Evolutionary conservation across 2,113 vertebrate species (phyloP).

Genomic region (rat (Rattus norvegicus)): DNA sequence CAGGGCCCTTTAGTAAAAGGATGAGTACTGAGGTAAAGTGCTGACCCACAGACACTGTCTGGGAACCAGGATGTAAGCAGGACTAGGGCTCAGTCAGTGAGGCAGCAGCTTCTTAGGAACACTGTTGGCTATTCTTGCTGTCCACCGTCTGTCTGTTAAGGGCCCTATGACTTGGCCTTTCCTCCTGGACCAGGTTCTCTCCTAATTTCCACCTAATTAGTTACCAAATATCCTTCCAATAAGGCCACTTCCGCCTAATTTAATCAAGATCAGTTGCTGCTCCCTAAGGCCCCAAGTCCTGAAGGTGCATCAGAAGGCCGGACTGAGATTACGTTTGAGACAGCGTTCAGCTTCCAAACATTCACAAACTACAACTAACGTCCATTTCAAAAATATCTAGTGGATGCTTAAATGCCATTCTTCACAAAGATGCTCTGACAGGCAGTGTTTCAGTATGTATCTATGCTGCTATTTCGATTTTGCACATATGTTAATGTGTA

Average conservation of each 20-base stretch:
- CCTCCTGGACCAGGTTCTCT: not conserved
- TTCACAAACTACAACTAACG: not conserved
- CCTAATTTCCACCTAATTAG: not conserved
- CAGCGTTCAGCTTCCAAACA: constrained; percentile 31
- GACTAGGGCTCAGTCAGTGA: not conserved
- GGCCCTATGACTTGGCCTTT: not conserved
- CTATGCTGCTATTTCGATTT: not conserved
- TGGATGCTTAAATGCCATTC: constrained; percentile 25
- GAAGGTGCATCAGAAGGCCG: not conserved
- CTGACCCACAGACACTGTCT: not conserved
- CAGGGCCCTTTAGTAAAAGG: not conserved
- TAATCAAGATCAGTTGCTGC: not conserved
- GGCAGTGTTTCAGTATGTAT: constrained; percentile 19
- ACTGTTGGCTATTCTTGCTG: not conserved
- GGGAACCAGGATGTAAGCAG: not conserved
- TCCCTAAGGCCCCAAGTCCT: not conserved
- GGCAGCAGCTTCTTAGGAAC: not conserved
- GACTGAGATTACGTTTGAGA: not conserved
- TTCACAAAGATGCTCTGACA: constrained; percentile 31
- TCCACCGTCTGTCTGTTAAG: too few species aligned
- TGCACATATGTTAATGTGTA: not conserved
- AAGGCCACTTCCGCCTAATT: not conserved
- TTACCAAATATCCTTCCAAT: not conserved
- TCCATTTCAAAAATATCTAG: constrained; percentile 8
- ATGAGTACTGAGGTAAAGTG: not conserved